These are phyloP conservation scores for Gandaritis pyraliata DNA, from an alignment of 2,888 invertebrate species.

Conservation along the genomic window DNA sequence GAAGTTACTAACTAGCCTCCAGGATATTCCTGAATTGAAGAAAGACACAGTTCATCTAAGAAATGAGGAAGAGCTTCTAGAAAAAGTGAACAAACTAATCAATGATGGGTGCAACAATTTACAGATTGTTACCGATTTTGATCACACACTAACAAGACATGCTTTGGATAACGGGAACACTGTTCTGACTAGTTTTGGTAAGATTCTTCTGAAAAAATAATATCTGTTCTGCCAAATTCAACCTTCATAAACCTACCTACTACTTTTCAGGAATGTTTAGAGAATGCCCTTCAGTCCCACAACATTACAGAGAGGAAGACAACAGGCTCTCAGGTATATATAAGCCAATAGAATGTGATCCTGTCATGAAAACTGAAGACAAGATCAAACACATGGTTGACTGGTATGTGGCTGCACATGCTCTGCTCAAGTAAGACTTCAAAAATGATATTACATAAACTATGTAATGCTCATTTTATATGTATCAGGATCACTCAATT, in stretches of 20 bases:
- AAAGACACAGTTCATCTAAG: slow-evolving; percentile 63
- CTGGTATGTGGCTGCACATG: slow-evolving; percentile 90
- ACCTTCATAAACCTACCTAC: no score
- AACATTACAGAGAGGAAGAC: slow-evolving; percentile 85
- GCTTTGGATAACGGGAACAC: slow-evolving; percentile 87
- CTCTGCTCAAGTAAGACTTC: slow-evolving; percentile 83
- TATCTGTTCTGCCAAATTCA: no score
- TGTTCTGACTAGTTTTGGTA: slow-evolving; percentile 93
- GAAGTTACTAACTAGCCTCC: slow-evolving; percentile 60
- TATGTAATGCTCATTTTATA: no score
- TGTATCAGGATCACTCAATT: not conserved
- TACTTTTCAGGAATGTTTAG: slow-evolving; percentile 87
- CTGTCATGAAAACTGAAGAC: slow-evolving; percentile 87
- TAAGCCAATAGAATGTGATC: slow-evolving; percentile 93
- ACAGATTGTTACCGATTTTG: slow-evolving; percentile 95
- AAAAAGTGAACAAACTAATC: slow-evolving; percentile 73
- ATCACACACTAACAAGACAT: slow-evolving; percentile 93
- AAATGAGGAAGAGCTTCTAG: slow-evolving; percentile 61
- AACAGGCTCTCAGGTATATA: slow-evolving; percentile 87
- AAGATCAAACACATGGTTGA: slow-evolving; percentile 91
- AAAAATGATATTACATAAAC: not conserved
- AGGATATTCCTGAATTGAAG: slow-evolving; percentile 65
- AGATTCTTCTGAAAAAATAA: slow-evolving; percentile 29
- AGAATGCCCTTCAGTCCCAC: slow-evolving; percentile 88
- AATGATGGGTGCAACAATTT: slow-evolving; percentile 83